Percentiles rank a stretch among this genome's conserved stretches.
Evolutionary conservation across 1,140 invertebrate genomes (phyloP).

Genomic region (Latrodectus geometricus): DNA sequence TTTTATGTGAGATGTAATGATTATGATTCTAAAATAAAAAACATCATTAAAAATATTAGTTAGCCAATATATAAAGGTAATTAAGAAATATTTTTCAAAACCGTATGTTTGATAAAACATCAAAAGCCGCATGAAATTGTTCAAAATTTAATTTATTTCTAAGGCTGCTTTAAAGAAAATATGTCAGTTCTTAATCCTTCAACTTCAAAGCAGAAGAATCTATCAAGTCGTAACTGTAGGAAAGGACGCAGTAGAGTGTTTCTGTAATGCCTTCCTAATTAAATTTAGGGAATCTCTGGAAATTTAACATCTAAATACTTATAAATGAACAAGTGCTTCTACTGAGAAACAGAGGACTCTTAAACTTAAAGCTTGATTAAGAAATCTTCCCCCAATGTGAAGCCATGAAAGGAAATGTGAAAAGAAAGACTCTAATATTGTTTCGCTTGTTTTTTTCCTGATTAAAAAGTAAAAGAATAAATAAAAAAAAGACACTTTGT

Average conservation of each 20-base stretch:
- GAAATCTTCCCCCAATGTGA: not conserved
- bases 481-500: too few species aligned
- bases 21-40: too few species aligned
- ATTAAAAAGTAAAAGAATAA: not conserved
- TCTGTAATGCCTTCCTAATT: slow-evolving; percentile 45
- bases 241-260: not conserved
- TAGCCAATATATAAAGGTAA: slow-evolving; percentile 33
- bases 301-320: slow-evolving; percentile 60
- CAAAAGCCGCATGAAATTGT: slow-evolving; percentile 40
- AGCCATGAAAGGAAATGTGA: slow-evolving; percentile 6
- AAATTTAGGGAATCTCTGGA: slow-evolving; percentile 59
- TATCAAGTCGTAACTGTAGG: slow-evolving; percentile 21
- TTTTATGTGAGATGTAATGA: too few species aligned
- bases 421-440: not conserved
- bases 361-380: slow-evolving; percentile 58
- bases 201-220: slow-evolving; percentile 42
- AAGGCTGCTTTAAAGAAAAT: slow-evolving; percentile 43
- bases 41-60: not conserved
- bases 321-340: slow-evolving; percentile 24
- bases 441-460: not conserved
- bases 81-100: slow-evolving; percentile 42
- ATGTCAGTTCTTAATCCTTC: slow-evolving; percentile 43
- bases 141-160: slow-evolving; percentile 59
- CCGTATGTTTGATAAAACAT: slow-evolving; percentile 28
- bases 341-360: slow-evolving; percentile 31